Percentiles rank a stretch among this genome's conserved stretches.
Evolutionary conservation across 2,113 vertebrate genomes (phyloP).

Genomic region (Helogale parvula): DNA sequence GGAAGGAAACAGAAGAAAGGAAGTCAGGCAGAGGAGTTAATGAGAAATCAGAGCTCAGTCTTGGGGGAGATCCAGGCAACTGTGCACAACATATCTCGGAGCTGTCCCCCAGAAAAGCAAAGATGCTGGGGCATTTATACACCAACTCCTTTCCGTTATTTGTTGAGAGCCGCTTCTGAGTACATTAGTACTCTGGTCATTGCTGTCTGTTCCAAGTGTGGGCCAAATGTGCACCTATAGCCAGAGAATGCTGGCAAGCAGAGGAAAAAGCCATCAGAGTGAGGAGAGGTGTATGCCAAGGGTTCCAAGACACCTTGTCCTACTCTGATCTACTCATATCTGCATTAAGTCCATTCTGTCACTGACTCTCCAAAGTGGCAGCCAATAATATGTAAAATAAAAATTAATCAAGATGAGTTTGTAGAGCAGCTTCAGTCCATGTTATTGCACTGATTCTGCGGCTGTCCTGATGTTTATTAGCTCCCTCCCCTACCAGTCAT

Average conservation of each 20-base stretch:
- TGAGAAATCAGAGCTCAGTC: background rate
- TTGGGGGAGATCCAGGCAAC: background rate
- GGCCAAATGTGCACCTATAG: too few relatives aligned
- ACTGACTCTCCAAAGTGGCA: background rate
- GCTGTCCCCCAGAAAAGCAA: background rate
- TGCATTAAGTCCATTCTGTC: background rate
- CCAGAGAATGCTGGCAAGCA: background rate
- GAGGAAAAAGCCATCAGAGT: background rate
- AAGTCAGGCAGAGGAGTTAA: background rate
- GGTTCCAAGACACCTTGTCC: background rate
- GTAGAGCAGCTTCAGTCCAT: background rate
- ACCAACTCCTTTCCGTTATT: background rate
- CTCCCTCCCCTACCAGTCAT: background rate
- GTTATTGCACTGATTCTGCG: too few relatives aligned
- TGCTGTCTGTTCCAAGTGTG: background rate
- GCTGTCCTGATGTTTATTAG: background rate
- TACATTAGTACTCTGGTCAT: background rate
- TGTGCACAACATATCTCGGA: background rate
- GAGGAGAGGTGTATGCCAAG: background rate
- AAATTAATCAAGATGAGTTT: background rate
- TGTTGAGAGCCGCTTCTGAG: background rate
- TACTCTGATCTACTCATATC: background rate
- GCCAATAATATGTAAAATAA: background rate
- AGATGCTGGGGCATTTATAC: background rate
- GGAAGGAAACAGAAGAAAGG: background rate